phyloP scores from a whole-genome alignment of 2,888 invertebrate genomes.

The Standfussiana lucernea region DNA sequence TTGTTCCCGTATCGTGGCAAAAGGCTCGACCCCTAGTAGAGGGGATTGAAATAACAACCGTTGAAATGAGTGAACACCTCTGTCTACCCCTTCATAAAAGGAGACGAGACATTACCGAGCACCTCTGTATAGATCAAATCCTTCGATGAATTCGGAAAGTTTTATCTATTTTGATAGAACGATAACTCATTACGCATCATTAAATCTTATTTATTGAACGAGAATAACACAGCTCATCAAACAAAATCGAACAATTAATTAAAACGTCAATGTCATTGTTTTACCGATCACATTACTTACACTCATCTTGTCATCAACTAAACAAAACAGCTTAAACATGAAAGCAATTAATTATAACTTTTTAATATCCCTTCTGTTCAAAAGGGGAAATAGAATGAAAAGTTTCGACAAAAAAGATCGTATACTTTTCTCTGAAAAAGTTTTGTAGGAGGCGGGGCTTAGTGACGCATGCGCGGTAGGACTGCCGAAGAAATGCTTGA shows the following conservation, averaged over 20 bases:
- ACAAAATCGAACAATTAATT: constrained; percentile 37
- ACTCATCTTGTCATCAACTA: constrained; percentile 29
- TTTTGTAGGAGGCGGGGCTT: constrained; percentile 83
- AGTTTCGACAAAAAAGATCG: constrained; percentile 70
- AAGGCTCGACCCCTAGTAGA: not conserved
- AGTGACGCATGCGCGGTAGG: constrained; percentile 79
- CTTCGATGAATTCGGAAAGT: not conserved
- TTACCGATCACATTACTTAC: constrained; percentile 28
- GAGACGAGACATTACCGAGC: too few species aligned
- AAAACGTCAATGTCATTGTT: constrained; percentile 31
- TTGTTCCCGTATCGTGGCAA: not conserved
- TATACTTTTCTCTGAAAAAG: constrained; percentile 76
- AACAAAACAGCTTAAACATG: constrained; percentile 47
- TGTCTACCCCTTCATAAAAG: not conserved
- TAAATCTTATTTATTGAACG: constrained; percentile 25
- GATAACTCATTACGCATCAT: constrained; percentile 8
- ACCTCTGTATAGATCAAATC: not conserved
- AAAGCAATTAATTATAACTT: constrained; percentile 69
- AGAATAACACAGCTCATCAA: constrained; percentile 6
- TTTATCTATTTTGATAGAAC: not conserved
- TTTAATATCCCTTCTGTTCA: constrained; percentile 61
- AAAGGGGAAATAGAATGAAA: constrained; percentile 68
- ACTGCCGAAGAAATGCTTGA: constrained; percentile 85
- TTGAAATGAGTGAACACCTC: not conserved
- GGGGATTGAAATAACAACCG: not conserved